phyloP scores from a whole-genome alignment of 2,888 invertebrate genomes.

The Orgyia antiqua region DNA sequence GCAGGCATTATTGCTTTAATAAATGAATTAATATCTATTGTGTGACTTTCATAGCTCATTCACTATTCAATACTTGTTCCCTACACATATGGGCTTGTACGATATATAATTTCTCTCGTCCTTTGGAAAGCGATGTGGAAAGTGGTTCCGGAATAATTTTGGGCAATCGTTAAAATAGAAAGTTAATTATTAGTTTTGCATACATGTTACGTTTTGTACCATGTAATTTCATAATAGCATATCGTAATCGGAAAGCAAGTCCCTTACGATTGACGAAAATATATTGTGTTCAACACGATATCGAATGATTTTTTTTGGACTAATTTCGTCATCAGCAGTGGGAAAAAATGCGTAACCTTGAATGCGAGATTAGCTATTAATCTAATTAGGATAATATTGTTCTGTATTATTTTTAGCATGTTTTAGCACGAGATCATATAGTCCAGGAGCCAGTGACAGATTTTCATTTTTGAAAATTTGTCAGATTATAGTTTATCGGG shows the following conservation, averaged over 20 bases:
- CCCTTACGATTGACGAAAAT: too few species aligned
- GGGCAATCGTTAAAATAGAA: conserved; percentile 64
- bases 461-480: too few species aligned
- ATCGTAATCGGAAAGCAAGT: neutral
- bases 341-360: too few species aligned
- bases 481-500: too few species aligned
- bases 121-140: conserved; percentile 70
- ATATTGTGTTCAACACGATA: too few species aligned
- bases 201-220: conserved; percentile 26
- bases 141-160: conserved; percentile 68
- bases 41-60: conserved; percentile 63
- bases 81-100: conserved; percentile 49
- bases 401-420: too few species aligned
- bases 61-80: conserved; percentile 45
- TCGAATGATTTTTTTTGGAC: too few species aligned
- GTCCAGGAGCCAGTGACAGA: too few species aligned
- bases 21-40: conserved; percentile 70
- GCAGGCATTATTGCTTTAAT: conserved; percentile 35
- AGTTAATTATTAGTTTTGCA: conserved; percentile 48
- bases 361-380: too few species aligned
- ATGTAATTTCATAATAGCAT: conserved; percentile 14
- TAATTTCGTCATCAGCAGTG: too few species aligned
- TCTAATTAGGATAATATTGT: too few species aligned
- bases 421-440: too few species aligned
- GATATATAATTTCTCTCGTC: conserved; percentile 71